A percentile compares a stretch with the other conserved stretches of the same genome.
phyloP scores from a whole-genome alignment of 2,888 invertebrate species.

The Euplexia lucipara region DNA sequence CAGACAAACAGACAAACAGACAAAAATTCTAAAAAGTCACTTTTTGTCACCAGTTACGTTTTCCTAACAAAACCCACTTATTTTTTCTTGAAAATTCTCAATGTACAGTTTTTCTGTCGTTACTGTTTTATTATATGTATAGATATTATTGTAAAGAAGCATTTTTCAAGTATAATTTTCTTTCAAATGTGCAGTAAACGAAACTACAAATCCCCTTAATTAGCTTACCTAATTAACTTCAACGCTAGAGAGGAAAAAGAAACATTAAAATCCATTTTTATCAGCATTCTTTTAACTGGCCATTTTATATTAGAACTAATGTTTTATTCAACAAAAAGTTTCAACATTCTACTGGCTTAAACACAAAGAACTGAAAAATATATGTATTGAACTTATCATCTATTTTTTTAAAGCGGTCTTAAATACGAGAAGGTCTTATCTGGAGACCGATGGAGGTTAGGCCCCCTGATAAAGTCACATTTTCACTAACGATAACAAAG shows the following conservation, averaged over 20 bases:
- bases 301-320: constrained; percentile 32
- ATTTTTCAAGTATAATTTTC: constrained; percentile 28
- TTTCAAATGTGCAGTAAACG: constrained; percentile 40
- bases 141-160: constrained; percentile 23
- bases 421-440: neutral
- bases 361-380: constrained; percentile 3
- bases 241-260: constrained; percentile 20
- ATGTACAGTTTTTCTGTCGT: too few species aligned
- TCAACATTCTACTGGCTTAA: neutral
- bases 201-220: constrained; percentile 47
- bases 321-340: constrained; percentile 29
- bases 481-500: too few species aligned
- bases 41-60: too few species aligned
- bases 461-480: too few species aligned
- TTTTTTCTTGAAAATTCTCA: too few species aligned
- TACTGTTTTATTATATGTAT: too few species aligned
- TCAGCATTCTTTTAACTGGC: constrained; percentile 21
- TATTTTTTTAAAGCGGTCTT: neutral
- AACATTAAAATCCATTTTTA: constrained; percentile 25
- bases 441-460: too few species aligned
- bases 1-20: too few species aligned
- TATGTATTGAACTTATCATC: neutral
- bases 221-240: constrained; percentile 37
- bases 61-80: too few species aligned
- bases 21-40: too few species aligned